These are phyloP conservation scores for Blastobasis lacticolella DNA, from an alignment of 2,888 invertebrate species.

Conservation along the genomic window DNA sequence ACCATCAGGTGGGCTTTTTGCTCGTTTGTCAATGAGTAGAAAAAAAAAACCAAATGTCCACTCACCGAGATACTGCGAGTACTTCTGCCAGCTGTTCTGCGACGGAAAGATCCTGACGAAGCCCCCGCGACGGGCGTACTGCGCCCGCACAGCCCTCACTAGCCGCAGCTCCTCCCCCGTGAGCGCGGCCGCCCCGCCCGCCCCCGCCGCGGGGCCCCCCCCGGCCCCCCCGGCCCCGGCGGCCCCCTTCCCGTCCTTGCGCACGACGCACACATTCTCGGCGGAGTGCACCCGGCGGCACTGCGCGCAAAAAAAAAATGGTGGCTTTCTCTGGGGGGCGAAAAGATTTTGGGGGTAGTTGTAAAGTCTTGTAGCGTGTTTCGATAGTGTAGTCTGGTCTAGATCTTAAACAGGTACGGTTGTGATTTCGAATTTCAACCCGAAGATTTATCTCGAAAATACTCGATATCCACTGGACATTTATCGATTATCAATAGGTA, in stretches of 20 bases:
- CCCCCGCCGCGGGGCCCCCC: conserved; percentile 19
- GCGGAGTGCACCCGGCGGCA: conserved; percentile 84
- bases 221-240: conserved; percentile 40
- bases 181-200: conserved; percentile 41
- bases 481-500: too few species aligned
- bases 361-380: too few species aligned
- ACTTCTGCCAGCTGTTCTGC: conserved; percentile 89
- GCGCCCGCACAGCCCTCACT: conserved; percentile 82
- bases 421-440: too few species aligned
- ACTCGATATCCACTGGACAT: too few species aligned
- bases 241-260: conserved; percentile 52
- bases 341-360: neutral
- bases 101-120: conserved; percentile 94
- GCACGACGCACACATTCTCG: conserved; percentile 73
- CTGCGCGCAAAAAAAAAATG: conserved; percentile 35
- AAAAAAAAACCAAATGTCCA: too few species aligned
- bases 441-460: too few species aligned
- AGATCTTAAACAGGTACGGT: too few species aligned
- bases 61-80: conserved; percentile 83
- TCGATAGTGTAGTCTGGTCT: too few species aligned
- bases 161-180: conserved; percentile 86
- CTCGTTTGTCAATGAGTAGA: too few species aligned
- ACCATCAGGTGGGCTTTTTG: too few species aligned
- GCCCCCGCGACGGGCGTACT: conserved; percentile 88
- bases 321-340: neutral